Evolutionary conservation across 2,797 vertebrate genomes (phyloP).

Genomic region (Cossypha caffra): DNA sequence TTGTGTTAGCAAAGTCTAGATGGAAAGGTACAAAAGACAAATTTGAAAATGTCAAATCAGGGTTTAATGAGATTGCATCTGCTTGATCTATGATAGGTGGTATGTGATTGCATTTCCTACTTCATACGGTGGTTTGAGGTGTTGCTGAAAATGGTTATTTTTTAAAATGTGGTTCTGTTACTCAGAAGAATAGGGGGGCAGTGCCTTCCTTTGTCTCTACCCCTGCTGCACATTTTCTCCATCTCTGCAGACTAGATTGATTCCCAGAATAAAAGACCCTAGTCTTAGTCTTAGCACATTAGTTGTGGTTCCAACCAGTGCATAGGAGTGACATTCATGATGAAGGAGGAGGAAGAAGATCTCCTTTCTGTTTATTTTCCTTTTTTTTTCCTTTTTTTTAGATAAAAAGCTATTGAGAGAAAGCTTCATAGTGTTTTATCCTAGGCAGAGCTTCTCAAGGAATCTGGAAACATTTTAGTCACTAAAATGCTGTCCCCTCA

Average conservation of each 20-base stretch:
- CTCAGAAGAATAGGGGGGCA: not conserved
- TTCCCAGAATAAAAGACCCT: not conserved
- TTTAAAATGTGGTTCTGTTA: not conserved
- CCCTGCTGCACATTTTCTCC: not conserved
- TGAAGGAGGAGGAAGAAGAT: not conserved
- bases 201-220: fast-evolving
- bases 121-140: not conserved
- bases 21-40: not conserved
- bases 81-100: not conserved
- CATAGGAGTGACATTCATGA: not conserved
- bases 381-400: not conserved
- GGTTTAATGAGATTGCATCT: not conserved
- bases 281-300: not conserved
- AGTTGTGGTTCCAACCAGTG: not conserved
- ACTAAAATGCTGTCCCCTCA: not conserved
- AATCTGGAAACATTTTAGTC: not conserved
- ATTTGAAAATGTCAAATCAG: not conserved
- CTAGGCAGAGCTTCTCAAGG: not conserved
- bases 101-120: not conserved
- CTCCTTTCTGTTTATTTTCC: not conserved
- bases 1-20: not conserved
- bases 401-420: not conserved
- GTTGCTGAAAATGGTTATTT: not conserved
- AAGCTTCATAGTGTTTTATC: not conserved
- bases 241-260: not conserved